Evolutionary conservation across 2,797 vertebrate species (phyloP).

Genomic region (Chiroxiphia lanceolata): DNA sequence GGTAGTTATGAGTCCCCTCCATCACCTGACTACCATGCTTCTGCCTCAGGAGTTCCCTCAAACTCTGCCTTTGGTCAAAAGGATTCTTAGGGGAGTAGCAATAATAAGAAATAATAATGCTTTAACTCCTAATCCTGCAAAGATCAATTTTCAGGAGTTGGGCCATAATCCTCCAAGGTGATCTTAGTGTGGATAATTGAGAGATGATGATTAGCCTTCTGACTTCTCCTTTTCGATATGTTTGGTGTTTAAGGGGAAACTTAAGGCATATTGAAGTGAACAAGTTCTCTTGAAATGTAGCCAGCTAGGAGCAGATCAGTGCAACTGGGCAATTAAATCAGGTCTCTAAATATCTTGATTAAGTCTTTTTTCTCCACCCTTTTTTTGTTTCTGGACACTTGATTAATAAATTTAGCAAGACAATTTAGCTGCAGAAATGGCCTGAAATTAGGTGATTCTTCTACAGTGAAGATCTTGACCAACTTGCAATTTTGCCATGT

Average conservation of each 20-base stretch:
- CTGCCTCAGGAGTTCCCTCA: accelerated
- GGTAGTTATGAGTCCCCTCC: background rate
- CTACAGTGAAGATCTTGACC: background rate
- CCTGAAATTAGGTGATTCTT: background rate
- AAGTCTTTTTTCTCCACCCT: accelerated
- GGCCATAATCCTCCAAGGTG: background rate
- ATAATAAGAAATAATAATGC: background rate
- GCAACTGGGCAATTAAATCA: background rate
- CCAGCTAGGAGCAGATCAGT: background rate
- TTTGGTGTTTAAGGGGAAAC: background rate
- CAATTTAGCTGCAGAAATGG: background rate
- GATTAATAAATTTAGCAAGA: background rate
- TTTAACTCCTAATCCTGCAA: background rate
- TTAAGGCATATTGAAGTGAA: background rate
- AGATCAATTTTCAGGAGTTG: background rate
- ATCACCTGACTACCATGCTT: background rate
- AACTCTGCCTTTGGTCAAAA: background rate
- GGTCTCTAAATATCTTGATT: background rate
- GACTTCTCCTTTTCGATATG: background rate
- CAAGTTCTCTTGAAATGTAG: background rate
- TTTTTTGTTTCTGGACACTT: background rate
- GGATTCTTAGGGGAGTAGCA: background rate
- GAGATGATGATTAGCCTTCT: background rate
- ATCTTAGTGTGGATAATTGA: background rate
- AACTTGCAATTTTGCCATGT: background rate